A percentile compares a stretch with the other conserved stretches of the same genome.
These are phyloP conservation scores for Siniperca chuatsi DNA, from an alignment of 2,113 vertebrate species.

Conservation along the genomic window DNA sequence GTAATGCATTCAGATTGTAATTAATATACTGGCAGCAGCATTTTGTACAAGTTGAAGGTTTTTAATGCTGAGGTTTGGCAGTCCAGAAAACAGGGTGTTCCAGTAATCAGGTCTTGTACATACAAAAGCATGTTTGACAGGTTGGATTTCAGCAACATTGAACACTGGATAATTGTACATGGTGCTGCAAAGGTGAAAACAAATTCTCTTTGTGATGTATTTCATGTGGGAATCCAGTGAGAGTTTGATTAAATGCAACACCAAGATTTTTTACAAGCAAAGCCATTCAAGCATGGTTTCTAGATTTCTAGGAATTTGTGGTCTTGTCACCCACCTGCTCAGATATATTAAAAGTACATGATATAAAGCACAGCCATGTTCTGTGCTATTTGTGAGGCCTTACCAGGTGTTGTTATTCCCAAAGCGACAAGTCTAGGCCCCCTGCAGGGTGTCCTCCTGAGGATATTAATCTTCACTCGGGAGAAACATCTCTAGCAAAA, in stretches of 20 bases:
- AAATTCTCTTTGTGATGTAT: background rate
- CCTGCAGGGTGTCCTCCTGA: slow-evolving; percentile 14
- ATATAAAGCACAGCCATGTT: slow-evolving; percentile 8
- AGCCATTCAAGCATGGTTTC: background rate
- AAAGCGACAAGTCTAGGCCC: background rate
- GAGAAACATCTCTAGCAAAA: slow-evolving; percentile 27
- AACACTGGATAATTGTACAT: background rate
- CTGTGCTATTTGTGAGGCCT: slow-evolving; percentile 17
- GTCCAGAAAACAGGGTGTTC: background rate
- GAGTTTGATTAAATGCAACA: slow-evolving; percentile 2
- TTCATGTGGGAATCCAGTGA: background rate
- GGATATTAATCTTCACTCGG: slow-evolving; percentile 39
- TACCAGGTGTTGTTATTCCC: slow-evolving; percentile 51
- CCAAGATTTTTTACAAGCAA: background rate
- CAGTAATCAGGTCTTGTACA: background rate
- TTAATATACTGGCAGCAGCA: background rate
- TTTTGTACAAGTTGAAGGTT: slow-evolving; percentile 5
- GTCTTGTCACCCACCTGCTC: slow-evolving; percentile 16
- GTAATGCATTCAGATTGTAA: slow-evolving; percentile 9
- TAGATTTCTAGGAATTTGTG: slow-evolving; percentile 12
- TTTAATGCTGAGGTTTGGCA: slow-evolving; percentile 30
- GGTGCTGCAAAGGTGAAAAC: background rate
- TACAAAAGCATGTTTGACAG: background rate
- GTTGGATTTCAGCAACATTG: slow-evolving; percentile 14
- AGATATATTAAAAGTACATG: slow-evolving; percentile 17